Evolutionary conservation across 2,888 invertebrate species (phyloP), one percentile per base, ranked within the genome.

Genomic region (Urechis unicinctus): DNA sequence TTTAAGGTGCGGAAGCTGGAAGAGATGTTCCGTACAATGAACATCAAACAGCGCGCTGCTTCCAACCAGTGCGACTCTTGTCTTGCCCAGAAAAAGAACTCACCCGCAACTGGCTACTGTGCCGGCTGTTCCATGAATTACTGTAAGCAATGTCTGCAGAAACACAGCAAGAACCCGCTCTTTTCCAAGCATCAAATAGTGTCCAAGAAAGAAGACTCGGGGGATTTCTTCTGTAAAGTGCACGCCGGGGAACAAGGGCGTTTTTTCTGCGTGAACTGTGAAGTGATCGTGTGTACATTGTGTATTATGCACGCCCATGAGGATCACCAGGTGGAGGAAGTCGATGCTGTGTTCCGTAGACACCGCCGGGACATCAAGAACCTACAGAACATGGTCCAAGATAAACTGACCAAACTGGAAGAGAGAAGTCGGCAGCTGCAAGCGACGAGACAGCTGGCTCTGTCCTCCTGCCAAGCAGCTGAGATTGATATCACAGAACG

Each of bases 1-100:
- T 66, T 66, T 52, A 65, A 65, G 53, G 60, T 66, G 6, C 42
- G 56, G 45, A 63, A 65, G 50, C 61, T 66, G 42, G 64, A 65
- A 42, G 63, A 65, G n/a, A 60, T 66, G 53, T 61, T 66, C 50
- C 50, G 56, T 22, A 61, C 62, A 2, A 56, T 64, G 36, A 63
- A 56, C 36, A 50, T 58, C 28, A 46, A 48, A 26, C 42, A 53
- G 1, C 21, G 53, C 17, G 29, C 45, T 4, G 21, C 47, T 3
- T 41, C 49, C 6, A 45, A 45, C 31, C 21, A 22, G 9, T 65
- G 65, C 42, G 61, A 62, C 50, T 50, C 58, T 1, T 65, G 65
- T 44, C 41, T 49, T n/a, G 50, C 61, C 1, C 56, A 58, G 29
- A 61, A 60, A 48, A 64, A 61, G 58, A 36, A 43, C 13, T 13